These are phyloP conservation scores for Drosophila tani DNA, from an alignment of 1,140 invertebrate genomes.

Conservation along the genomic window DNA sequence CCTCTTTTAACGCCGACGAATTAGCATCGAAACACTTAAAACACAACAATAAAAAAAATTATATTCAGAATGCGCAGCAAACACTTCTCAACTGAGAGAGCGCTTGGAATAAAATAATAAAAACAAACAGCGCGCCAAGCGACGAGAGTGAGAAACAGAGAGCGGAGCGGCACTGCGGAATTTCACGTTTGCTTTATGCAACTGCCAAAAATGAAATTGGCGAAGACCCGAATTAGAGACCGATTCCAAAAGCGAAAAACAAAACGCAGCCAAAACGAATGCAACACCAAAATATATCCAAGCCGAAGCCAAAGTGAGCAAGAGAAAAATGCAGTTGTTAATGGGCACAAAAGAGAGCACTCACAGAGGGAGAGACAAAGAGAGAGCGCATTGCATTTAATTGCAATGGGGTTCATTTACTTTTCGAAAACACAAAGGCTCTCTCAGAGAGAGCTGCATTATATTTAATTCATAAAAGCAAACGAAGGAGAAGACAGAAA, in stretches of 20 bases:
- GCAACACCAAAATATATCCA: slow-evolving; percentile 79
- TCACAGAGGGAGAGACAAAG: slow-evolving; percentile 11
- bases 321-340: slow-evolving; percentile 43
- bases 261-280: slow-evolving; percentile 75
- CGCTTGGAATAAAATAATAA: slow-evolving; percentile 18
- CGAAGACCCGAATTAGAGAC: slow-evolving; percentile 36
- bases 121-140: slow-evolving; percentile 26
- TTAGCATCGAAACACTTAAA: slow-evolving; percentile 53
- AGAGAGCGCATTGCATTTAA: slow-evolving; percentile 10
- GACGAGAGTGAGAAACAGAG: not conserved
- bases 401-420: slow-evolving; percentile 68
- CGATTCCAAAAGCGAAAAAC: slow-evolving; percentile 48
- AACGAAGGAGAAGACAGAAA: slow-evolving; percentile 3
- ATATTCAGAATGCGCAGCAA: slow-evolving; percentile 22
- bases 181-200: slow-evolving; percentile 75
- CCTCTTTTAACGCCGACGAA: slow-evolving; percentile 22
- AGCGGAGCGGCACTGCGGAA: slow-evolving; percentile 38
- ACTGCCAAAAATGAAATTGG: slow-evolving; percentile 65
- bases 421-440: slow-evolving; percentile 39
- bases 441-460: slow-evolving; percentile 36
- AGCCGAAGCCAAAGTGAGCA: slow-evolving; percentile 45
- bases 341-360: slow-evolving; percentile 54
- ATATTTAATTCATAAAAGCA: slow-evolving; percentile 74
- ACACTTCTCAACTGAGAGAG: slow-evolving; percentile 19
- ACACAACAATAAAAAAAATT: slow-evolving; percentile 17